These are phyloP conservation scores for Myotis davidii DNA, from an alignment of 2,113 vertebrate species.

Conservation along the genomic window DNA sequence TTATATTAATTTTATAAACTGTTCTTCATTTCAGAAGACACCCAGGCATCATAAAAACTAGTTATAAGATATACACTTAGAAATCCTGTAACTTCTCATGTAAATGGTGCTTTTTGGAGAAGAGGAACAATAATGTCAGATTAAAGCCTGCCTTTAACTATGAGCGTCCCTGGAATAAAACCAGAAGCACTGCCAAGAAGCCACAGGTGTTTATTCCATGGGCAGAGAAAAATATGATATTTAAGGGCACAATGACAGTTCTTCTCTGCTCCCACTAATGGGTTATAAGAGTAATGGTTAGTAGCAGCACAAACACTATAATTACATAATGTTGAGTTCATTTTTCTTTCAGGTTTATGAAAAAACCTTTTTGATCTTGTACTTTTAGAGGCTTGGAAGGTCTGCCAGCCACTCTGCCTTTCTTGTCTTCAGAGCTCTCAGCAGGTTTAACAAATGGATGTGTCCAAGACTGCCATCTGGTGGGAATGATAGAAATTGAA, in stretches of 20 bases:
- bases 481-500: slow-evolving; percentile 68
- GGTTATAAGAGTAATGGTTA: slow-evolving; percentile 61
- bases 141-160: background rate
- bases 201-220: background rate
- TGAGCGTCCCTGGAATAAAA: background rate
- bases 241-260: background rate
- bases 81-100: slow-evolving; percentile 13
- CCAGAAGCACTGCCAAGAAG: slow-evolving; percentile 49
- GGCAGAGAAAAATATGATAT: background rate
- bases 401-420: slow-evolving; percentile 47
- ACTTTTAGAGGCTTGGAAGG: slow-evolving; percentile 57
- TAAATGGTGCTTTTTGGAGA: background rate
- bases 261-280: slow-evolving; percentile 55
- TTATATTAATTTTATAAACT: background rate
- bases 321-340: slow-evolving; percentile 58
- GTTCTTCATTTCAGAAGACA: background rate
- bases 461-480: slow-evolving; percentile 76
- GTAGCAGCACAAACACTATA: slow-evolving; percentile 16
- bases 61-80: background rate
- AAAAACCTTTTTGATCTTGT: slow-evolving; percentile 49
- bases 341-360: slow-evolving; percentile 28
- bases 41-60: background rate
- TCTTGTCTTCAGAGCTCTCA: slow-evolving; percentile 41
- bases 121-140: background rate
- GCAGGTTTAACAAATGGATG: slow-evolving; percentile 17